Base-by-base conservation (phyloP, 30 jellyfish, hydroid and myxozoan species). In the Hydractinia echinata region DNA sequence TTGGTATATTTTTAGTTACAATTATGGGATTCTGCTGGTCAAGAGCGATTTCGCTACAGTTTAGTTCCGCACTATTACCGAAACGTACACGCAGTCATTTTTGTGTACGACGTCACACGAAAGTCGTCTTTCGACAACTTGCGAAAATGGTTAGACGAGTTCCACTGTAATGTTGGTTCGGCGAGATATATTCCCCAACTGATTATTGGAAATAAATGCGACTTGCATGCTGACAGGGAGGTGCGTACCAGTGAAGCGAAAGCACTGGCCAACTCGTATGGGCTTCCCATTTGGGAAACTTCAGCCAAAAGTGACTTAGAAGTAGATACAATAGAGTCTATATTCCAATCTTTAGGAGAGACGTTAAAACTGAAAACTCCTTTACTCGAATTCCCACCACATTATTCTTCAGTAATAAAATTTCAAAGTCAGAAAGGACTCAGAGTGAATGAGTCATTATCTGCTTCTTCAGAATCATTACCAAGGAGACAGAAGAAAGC, bases 21-120 rank as follows among this genome's bases (percentile, higher is more conserved):
- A 78, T 77, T 91, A 20, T 91, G 97, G 97, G 97, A 91, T 64
- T 71, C 96, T 4, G 97, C 97, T 5, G 97, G 97, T 4, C 97
- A 91, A 77, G 97, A 91, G 69, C 69, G 97, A 54, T 91, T 91
- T 66, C 81, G 97, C 30, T 84, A 83, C 16, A 85, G 96, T 77
- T 72, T 91, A 87, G 96, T 91, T 5, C 97, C 97, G 6, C 97
- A 91, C 51, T 91, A 91, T 76, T 91, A 91, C 70, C 92, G 94
- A 15, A 91, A 91, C 70, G 95, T 91, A 10, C 96, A 91, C 83
- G 97, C 97, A 4, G 97, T 83, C 7, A 87, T 91, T 5, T 91
- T 86, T 86, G 97, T 91, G 16, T 91, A 86, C 64, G 97, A 91
- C 72, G 97, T 91, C 15, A 91, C 97, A 0, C 53, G 88, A 7